Evolutionary conservation across 2,113 vertebrate genomes (phyloP).

Genomic region (Sisor rabdophorus): DNA sequence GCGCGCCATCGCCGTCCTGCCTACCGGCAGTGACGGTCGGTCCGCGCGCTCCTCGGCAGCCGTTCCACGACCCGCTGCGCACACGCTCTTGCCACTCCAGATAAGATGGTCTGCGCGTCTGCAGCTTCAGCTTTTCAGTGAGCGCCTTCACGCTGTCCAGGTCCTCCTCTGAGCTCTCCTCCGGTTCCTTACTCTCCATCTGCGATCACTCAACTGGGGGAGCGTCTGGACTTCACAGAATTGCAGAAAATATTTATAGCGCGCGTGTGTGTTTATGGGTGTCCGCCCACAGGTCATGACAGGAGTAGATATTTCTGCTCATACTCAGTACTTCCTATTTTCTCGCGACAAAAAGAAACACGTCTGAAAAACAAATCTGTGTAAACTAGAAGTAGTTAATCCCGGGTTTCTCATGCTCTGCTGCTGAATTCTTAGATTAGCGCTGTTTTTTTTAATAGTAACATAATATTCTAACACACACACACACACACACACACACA

Average conservation of each 20-base stretch:
- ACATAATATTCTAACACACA: too few species aligned
- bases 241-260: background rate
- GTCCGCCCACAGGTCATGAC: slow-evolving; percentile 57
- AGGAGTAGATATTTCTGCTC: background rate
- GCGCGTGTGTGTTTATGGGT: slow-evolving; percentile 1
- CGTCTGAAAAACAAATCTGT: too few species aligned
- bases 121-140: slow-evolving; percentile 82
- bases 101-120: slow-evolving; percentile 87
- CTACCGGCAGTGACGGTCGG: background rate
- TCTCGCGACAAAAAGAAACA: background rate
- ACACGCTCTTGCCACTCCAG: slow-evolving; percentile 85
- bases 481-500: too few species aligned
- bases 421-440: background rate
- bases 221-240: slow-evolving; percentile 3
- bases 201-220: slow-evolving; percentile 1
- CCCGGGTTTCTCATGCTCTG: too few species aligned
- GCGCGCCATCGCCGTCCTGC: background rate
- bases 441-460: too few species aligned
- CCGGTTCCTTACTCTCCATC: slow-evolving; percentile 75
- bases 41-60: slow-evolving; percentile 71
- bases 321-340: too few species aligned
- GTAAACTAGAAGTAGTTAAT: too few species aligned
- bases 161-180: slow-evolving; percentile 67
- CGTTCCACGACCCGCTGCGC: slow-evolving; percentile 25
- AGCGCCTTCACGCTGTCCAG: slow-evolving; percentile 85